phyloP scores from a whole-genome alignment of 2,797 vertebrate genomes.

The Pantherophis alleghaniensis region DNA sequence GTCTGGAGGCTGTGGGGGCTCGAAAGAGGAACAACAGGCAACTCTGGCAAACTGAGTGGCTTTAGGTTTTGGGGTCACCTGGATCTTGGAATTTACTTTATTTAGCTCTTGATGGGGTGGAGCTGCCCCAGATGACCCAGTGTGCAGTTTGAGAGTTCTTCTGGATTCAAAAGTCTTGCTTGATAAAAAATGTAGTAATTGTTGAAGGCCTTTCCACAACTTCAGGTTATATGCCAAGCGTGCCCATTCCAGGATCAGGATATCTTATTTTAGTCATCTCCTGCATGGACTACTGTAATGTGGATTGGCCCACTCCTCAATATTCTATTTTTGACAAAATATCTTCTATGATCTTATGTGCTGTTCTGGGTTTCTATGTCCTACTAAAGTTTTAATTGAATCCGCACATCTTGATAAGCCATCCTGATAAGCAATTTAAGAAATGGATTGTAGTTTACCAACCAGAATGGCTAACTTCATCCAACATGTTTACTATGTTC shows the following conservation, averaged over 20 bases:
- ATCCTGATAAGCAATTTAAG: not conserved
- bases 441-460: not conserved
- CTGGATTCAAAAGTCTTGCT: not conserved
- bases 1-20: not conserved
- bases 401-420: not conserved
- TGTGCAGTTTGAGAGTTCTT: not conserved
- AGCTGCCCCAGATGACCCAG: not conserved
- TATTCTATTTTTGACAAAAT: not conserved
- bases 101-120: not conserved
- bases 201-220: not conserved
- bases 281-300: not conserved
- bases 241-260: not conserved
- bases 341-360: not conserved
- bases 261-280: not conserved
- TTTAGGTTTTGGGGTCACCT: not conserved
- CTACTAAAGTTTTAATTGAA: not conserved
- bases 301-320: not conserved
- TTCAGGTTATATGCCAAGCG: not conserved
- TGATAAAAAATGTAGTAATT: not conserved
- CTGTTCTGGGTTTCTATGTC: not conserved
- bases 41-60: not conserved
- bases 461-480: not conserved
- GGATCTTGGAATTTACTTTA: not conserved
- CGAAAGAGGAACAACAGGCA: not conserved
- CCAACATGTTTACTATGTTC: not conserved